Base-by-base conservation (phyloP, 2,797 vertebrate genomes). In the Xiphophorus birchmanni region DNA sequence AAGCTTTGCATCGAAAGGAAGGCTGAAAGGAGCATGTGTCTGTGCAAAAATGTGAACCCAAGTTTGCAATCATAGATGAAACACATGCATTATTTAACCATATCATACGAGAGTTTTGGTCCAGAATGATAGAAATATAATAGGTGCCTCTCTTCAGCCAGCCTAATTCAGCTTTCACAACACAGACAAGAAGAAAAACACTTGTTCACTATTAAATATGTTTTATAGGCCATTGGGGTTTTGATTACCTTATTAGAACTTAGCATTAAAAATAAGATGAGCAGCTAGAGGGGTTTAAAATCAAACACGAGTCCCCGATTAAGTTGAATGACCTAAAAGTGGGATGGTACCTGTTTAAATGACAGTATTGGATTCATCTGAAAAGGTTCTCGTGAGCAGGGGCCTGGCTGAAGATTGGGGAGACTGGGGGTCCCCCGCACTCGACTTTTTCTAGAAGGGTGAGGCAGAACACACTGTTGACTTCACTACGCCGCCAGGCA, bases 371-470 rank as follows among this genome's bases (percentile, higher is more conserved):
- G 98, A 98, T 90, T 98, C 98, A 88, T 98, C 97, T 97, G 98
- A 99, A 97, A 99, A 99, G 45, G 97, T 98, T 98, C 97, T 97
- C 97, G 98, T 98, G 97, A 99, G 98, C 93, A 99, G 98, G 90
- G 97, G 98, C 96, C 96, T 97, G 97, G 97, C 95, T 95, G 97
- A 97, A 94, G 97, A 96, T 95, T 87, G 96, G 95, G 97, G 69
- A 94, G 95, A 96, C 94, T 94, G 90, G 93, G 93, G 93, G 90
- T 91, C 96, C 95, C 96, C 95, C 81, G 79, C 93, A 88, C 90
- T 96, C 94, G 96, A 96, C 94, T 96, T 96, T 94, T 95, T 97
- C 98, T 99, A 97, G 94, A 99, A 97, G 89, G 96, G 95, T 92
- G 95, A 98, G 96, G 96, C 95, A 97, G 97, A 92, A 96, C 82